Base-by-base conservation (phyloP, 2,113 vertebrate genomes). In the Oryzias melastigma region DNA sequence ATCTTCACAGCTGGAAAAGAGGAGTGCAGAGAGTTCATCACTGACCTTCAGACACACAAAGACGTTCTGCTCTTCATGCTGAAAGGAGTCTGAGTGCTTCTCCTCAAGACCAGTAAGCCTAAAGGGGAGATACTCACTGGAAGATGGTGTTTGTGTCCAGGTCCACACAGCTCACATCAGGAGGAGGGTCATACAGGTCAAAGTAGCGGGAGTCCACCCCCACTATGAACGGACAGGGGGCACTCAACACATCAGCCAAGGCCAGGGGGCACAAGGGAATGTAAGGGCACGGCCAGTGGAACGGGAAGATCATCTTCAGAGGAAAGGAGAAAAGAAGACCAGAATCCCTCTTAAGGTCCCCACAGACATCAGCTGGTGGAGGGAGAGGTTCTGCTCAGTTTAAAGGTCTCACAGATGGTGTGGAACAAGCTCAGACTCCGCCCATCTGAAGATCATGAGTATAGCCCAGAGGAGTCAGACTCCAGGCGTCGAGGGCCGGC, bases 81-180 rank as follows among this genome's bases (percentile, higher is more conserved):
- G 42, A 68, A 74, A 72, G 14, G 6, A 46, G 55, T 14, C 19
- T 66, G 65, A 78, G 41, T 12, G 8, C 1, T 35, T 35, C 10
- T 35, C 10, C 35, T 35, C 35, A 27, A 8, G 10, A 3, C 8
- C 35, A 12, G 8, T 12, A 19, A 0, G 44, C 3, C 17, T 24
- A 45, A 59, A 25, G 14, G 16, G 19, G 7, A 22, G 45, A 15
- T 25, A 40, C 96, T 98, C 91, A 98, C 97, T 98, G 95, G 77
- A 94, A 98, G 87, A 99, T 98, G 69, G 95, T 97, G 90, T 96
- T 99, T 80, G 97, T 99, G 89, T 99, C 97, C 86, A 99, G 91
- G 87, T 99, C 97, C 80, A 99, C 94, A 45, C 97, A 98, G 91
- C 94, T 97, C 77, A 99, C 95, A 24, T 99, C 97, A 0, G 95